These are phyloP conservation scores for Corythoichthys intestinalis DNA, from an alignment of 2,113 vertebrate genomes.

Conservation along the genomic window DNA sequence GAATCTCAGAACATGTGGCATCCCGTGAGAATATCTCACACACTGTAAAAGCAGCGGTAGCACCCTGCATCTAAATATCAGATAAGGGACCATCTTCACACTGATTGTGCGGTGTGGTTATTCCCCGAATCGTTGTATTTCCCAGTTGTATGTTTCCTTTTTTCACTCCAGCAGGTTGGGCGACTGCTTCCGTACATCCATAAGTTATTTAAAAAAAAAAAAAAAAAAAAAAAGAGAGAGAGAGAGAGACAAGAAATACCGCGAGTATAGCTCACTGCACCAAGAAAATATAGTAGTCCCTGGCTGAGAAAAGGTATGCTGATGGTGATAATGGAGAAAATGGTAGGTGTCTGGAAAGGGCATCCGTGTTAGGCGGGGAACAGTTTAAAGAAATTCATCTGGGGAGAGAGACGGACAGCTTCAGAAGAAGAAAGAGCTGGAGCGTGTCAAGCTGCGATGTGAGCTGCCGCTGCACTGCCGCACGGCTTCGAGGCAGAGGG, in stretches of 20 bases:
- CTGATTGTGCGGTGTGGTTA: slow-evolving; percentile 75
- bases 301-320: slow-evolving; percentile 73
- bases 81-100: slow-evolving; percentile 88
- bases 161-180: slow-evolving; percentile 54
- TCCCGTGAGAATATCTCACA: slow-evolving; percentile 92
- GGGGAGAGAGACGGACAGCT: slow-evolving; percentile 70
- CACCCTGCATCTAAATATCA: slow-evolving; percentile 84
- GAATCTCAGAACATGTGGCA: slow-evolving; percentile 96
- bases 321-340: slow-evolving; percentile 33
- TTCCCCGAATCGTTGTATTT: slow-evolving; percentile 82
- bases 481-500: slow-evolving; percentile 86
- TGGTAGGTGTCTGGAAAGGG: slow-evolving; percentile 60
- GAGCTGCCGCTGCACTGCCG: slow-evolving; percentile 86
- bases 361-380: slow-evolving; percentile 87
- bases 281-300: slow-evolving; percentile 85
- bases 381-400: slow-evolving; percentile 86
- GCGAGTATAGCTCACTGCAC: slow-evolving; percentile 94
- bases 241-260: slow-evolving; percentile 39
- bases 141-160: slow-evolving; percentile 59
- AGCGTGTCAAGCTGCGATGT: slow-evolving; percentile 12
- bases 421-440: slow-evolving; percentile 35
- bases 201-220: slow-evolving; percentile 53
- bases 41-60: slow-evolving; percentile 84
- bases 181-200: slow-evolving; percentile 80
- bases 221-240: background rate